Evolutionary conservation across 2,113 vertebrate species (phyloP).

Genomic region (Lathamus discolor): DNA sequence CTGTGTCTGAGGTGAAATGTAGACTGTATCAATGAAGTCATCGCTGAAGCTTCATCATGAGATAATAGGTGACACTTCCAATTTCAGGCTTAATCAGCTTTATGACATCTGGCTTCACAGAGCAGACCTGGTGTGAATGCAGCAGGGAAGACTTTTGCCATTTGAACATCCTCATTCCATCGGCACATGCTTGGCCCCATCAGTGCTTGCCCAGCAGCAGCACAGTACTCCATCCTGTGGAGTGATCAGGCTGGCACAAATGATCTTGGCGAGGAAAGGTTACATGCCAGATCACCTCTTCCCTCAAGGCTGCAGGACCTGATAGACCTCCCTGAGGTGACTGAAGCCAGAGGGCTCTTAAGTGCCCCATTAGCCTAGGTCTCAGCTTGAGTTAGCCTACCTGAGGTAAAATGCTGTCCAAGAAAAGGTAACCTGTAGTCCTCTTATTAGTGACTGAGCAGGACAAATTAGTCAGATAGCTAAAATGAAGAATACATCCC

Average conservation of each 20-base stretch:
- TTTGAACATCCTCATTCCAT: not conserved
- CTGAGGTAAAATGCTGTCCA: not conserved
- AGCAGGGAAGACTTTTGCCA: not conserved
- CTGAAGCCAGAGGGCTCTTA: not conserved
- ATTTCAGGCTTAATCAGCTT: slow-evolving; percentile 30
- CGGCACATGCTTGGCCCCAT: not conserved
- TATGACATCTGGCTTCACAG: not conserved
- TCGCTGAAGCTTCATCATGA: not conserved
- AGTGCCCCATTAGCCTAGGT: not conserved
- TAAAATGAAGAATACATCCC: not conserved
- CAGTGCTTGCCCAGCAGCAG: not conserved
- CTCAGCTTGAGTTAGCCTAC: not conserved
- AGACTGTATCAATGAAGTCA: not conserved
- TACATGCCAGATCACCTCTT: not conserved
- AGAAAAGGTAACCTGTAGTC: not conserved
- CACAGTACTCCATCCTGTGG: not conserved
- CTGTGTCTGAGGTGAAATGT: not conserved
- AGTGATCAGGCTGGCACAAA: not conserved
- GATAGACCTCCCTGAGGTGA: not conserved
- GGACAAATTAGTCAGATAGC: not conserved
- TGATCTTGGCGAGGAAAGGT: not conserved
- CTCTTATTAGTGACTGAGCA: not conserved
- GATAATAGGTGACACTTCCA: slow-evolving; percentile 12
- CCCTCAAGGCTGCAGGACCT: not conserved
- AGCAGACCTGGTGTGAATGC: not conserved